phyloP scores from a whole-genome alignment of 2,113 vertebrate genomes.

The Ochotona princeps region DNA sequence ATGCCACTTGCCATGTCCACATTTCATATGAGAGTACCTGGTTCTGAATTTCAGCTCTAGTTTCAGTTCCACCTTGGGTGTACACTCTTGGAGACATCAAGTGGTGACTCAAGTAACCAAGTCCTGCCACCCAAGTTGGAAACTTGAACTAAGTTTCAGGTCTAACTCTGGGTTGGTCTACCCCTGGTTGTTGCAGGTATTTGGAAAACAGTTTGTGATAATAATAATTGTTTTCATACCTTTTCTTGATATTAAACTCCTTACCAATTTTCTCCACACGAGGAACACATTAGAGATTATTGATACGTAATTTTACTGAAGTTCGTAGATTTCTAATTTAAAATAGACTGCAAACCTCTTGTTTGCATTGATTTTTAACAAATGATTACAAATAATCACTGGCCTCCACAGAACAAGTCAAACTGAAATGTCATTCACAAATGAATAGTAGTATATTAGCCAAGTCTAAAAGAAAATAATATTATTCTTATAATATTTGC shows the following conservation, averaged over 20 bases:
- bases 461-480: constrained; percentile 65
- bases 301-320: not conserved
- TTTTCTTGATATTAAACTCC: not conserved
- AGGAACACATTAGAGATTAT: not conserved
- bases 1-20: too few relatives aligned
- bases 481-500: constrained; percentile 49
- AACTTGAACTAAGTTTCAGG: too few relatives aligned
- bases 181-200: too few relatives aligned
- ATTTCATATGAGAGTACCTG: too few relatives aligned
- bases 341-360: constrained; percentile 52
- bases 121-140: too few relatives aligned
- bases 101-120: too few relatives aligned
- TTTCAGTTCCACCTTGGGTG: too few relatives aligned
- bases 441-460: constrained; percentile 34
- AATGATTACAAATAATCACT: constrained; percentile 22
- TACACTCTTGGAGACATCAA: too few relatives aligned
- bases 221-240: not conserved
- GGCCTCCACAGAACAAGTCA: constrained; percentile 56
- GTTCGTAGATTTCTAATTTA: not conserved
- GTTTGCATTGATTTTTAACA: constrained; percentile 42
- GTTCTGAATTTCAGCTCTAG: too few relatives aligned
- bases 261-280: not conserved
- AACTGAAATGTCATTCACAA: constrained; percentile 51
- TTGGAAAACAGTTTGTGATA: not conserved
- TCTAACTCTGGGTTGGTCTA: too few relatives aligned